Conservation (phyloP, 2,888 invertebrate genomes). For the Xanthostigma xanthostigma region DNA sequence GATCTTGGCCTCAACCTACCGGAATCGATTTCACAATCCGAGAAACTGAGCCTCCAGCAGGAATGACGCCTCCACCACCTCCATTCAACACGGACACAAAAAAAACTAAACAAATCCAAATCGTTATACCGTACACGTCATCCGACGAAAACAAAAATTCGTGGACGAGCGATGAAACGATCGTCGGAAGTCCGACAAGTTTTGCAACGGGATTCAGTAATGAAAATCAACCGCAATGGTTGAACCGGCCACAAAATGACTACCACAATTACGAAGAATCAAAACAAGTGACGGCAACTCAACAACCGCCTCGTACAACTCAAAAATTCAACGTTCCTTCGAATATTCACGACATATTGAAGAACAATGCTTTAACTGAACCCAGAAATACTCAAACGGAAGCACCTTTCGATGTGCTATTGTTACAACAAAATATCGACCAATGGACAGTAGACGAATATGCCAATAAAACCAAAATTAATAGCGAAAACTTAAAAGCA, state of each 20-base stretch:
- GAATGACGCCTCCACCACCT: conserved; percentile 10
- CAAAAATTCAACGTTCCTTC: conserved; percentile 24
- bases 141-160: too few species aligned
- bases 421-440: conserved; percentile 68
- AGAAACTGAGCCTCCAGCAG: conserved; percentile 10
- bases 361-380: conserved; percentile 19
- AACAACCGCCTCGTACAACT: conserved; percentile 21
- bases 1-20: conserved; percentile 8
- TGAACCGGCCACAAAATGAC: conserved; percentile 28
- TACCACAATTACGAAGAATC: conserved; percentile 35
- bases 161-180: too few species aligned
- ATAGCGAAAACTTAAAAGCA: conserved; percentile 26
- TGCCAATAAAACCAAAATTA: conserved; percentile 34
- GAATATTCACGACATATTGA: conserved; percentile 35
- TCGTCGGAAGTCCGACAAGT: too few species aligned
- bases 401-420: conserved; percentile 52
- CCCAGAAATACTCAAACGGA: conserved; percentile 22
- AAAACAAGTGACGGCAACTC: conserved; percentile 28
- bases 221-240: conserved; percentile 15
- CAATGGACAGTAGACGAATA: conserved; percentile 71
- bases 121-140: conserved; percentile 67
- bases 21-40: conserved; percentile 4
- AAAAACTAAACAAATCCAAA: conserved; percentile 53
- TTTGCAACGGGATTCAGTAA: too few species aligned
- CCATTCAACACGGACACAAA: conserved; percentile 19